Conservation (phyloP, 2,113 vertebrate genomes). For the Atlantisia rogersi region DNA sequence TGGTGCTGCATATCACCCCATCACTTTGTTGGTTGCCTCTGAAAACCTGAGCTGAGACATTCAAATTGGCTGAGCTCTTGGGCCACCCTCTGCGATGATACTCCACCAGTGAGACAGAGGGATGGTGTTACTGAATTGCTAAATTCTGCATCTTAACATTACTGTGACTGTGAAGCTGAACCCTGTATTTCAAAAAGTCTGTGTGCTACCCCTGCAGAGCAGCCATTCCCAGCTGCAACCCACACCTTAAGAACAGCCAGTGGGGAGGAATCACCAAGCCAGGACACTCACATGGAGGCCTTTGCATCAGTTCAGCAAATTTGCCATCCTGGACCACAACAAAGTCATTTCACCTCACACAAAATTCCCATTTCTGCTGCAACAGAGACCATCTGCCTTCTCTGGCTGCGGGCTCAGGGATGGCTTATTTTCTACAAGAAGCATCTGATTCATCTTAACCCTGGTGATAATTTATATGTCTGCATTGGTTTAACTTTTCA, state of each 20-base stretch:
- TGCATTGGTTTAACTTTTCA: background rate
- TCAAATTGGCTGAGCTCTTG: rapidly evolving
- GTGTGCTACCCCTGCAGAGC: background rate
- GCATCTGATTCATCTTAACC: background rate
- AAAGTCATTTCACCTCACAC: background rate
- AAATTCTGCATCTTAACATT: background rate
- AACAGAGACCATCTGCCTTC: background rate
- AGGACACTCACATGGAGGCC: background rate
- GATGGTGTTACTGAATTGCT: background rate
- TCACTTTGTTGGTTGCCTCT: background rate
- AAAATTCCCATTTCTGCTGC: background rate
- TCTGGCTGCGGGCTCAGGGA: too few relatives aligned
- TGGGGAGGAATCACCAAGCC: background rate
- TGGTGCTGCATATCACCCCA: background rate
- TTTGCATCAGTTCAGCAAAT: background rate
- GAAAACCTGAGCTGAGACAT: background rate
- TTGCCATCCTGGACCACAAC: background rate
- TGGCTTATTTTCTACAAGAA: background rate
- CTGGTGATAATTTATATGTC: background rate
- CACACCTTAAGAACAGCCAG: background rate
- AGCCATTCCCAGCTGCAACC: background rate
- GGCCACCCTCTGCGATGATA: background rate
- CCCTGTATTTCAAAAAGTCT: background rate
- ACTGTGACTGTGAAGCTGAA: background rate
- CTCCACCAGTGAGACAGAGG: rapidly evolving